These are phyloP conservation scores for Apocrypta bakeri DNA, from an alignment of 1,140 invertebrate species.

Conservation along the genomic window DNA sequence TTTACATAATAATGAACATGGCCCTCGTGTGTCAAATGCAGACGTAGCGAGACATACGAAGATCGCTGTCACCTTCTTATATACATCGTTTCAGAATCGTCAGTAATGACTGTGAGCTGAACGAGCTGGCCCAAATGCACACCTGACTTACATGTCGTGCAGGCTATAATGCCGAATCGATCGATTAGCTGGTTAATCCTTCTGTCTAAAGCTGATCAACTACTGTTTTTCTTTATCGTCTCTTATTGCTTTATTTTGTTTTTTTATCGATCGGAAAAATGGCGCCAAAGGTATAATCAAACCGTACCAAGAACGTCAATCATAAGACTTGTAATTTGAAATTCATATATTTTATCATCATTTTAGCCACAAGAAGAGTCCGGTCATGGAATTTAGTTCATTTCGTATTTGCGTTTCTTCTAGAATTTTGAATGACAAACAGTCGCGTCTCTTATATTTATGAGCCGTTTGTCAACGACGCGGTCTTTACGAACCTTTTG, in stretches of 20 bases:
- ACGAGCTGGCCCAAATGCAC: conserved; percentile 64
- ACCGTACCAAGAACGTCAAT: conserved; percentile 42
- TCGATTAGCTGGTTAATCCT: conserved; percentile 28
- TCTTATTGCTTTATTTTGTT: background rate
- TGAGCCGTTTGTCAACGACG: background rate
- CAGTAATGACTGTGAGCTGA: conserved; percentile 56
- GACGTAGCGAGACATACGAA: conserved; percentile 52
- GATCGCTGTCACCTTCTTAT: conserved; percentile 51
- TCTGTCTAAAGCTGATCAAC: background rate
- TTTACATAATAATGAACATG: conserved; percentile 25
- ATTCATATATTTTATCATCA: conserved; percentile 35
- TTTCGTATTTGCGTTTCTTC: conserved; percentile 29
- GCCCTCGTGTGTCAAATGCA: conserved; percentile 34
- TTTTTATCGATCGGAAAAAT: conserved; percentile 36
- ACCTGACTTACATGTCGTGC: conserved; percentile 50
- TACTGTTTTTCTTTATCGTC: background rate
- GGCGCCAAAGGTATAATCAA: conserved; percentile 49
- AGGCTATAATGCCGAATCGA: conserved; percentile 48
- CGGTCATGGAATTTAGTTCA: conserved; percentile 52
- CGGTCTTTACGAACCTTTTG: conserved; percentile 45
- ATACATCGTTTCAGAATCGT: conserved; percentile 52
- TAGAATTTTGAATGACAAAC: conserved; percentile 44
- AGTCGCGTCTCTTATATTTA: conserved; percentile 14
- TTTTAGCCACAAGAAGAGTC: conserved; percentile 49
- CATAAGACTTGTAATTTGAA: conserved; percentile 24